A percentile compares a stretch with the other conserved stretches of the same genome.
Evolutionary conservation across 2,113 vertebrate species (phyloP).

Genomic region (Ceyx cyanopectus): DNA sequence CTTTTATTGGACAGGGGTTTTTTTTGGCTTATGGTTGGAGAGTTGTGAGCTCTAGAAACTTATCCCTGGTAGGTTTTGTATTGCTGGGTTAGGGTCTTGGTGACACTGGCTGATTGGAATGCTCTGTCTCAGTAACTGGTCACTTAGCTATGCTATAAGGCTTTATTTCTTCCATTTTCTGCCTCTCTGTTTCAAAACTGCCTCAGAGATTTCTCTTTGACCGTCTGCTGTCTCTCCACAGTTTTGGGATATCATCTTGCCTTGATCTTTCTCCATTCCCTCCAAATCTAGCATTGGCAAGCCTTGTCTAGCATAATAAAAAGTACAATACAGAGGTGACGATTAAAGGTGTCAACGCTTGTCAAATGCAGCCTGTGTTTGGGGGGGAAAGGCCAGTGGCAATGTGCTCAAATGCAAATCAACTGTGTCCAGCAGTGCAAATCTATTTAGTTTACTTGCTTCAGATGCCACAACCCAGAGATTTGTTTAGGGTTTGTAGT

Average conservation of each 20-base stretch:
- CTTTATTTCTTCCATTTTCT: slow-evolving; percentile 6
- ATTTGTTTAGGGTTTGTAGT: not conserved
- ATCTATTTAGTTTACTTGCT: slow-evolving; percentile 5
- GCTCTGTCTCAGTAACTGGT: not conserved
- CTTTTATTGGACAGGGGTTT: not conserved
- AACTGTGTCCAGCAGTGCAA: not conserved
- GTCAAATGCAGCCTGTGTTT: not conserved
- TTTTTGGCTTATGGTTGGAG: not conserved
- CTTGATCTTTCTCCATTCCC: slow-evolving; percentile 56
- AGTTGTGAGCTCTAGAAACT: not conserved
- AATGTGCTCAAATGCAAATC: not conserved
- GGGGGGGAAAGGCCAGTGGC: not conserved
- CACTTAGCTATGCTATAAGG: not conserved
- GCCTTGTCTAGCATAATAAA: not conserved
- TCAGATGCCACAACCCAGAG: not conserved
- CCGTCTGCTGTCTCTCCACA: not conserved
- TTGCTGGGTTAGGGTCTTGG: not conserved
- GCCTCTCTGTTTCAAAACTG: not conserved
- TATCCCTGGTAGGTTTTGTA: not conserved
- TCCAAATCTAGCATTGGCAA: slow-evolving; percentile 20
- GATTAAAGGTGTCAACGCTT: not conserved
- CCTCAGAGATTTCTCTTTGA: not conserved
- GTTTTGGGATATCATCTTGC: not conserved
- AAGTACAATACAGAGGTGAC: not conserved
- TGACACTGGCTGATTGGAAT: not conserved